phyloP scores from a whole-genome alignment of 2,888 invertebrate species.

The Eupithecia vulgata region DNA sequence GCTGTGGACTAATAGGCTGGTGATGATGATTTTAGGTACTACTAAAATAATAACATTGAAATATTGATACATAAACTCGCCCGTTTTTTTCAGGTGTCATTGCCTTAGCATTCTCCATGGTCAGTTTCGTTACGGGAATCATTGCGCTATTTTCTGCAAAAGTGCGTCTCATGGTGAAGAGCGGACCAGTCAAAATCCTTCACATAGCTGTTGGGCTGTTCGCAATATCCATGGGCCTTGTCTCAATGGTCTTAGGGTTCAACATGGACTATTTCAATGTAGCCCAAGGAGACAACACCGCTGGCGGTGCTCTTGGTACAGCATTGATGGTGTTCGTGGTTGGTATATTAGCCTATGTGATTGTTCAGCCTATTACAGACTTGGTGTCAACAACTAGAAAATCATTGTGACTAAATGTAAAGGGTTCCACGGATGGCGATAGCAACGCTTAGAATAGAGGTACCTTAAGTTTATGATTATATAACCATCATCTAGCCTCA shows the following conservation, averaged over 20 bases:
- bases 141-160: slow-evolving; percentile 80
- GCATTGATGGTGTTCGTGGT: slow-evolving; percentile 69
- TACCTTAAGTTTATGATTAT: background rate
- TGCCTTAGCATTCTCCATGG: slow-evolving; percentile 74
- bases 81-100: slow-evolving; percentile 72
- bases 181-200: slow-evolving; percentile 76
- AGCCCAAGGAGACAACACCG: slow-evolving; percentile 47
- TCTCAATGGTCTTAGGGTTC: slow-evolving; percentile 72
- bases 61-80: background rate
- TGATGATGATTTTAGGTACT: background rate
- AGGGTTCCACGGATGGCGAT: slow-evolving; percentile 61
- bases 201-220: slow-evolving; percentile 81
- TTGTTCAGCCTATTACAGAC: slow-evolving; percentile 71
- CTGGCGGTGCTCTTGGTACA: slow-evolving; percentile 54
- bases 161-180: slow-evolving; percentile 75
- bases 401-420: slow-evolving; percentile 66
- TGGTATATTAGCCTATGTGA: slow-evolving; percentile 62
- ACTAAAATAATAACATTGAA: background rate
- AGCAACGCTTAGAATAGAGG: slow-evolving; percentile 64
- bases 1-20: too few species aligned
- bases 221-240: slow-evolving; percentile 80
- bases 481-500: too few species aligned
- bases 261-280: slow-evolving; percentile 69
- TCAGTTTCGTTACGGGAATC: slow-evolving; percentile 77
- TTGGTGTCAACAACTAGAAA: slow-evolving; percentile 67